Evolutionary conservation across 2,888 invertebrate genomes (phyloP).

Genomic region (Zootermopsis nevadensis): DNA sequence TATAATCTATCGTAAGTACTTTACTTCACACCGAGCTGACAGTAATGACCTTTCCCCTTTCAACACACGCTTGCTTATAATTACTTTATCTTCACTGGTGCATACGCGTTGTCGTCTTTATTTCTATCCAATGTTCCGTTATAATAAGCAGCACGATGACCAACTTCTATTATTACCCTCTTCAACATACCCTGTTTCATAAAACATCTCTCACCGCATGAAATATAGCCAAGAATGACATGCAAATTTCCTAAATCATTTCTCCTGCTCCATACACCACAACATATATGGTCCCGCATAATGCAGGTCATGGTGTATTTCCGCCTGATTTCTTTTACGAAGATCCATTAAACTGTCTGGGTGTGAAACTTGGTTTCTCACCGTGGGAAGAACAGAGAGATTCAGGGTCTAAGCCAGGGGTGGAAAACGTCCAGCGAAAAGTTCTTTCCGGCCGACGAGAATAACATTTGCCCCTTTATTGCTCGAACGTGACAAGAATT

Average conservation of each 20-base stretch:
- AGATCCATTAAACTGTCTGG: too few species aligned
- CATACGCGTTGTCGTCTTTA: background rate
- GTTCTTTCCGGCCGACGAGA: too few species aligned
- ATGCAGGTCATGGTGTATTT: background rate
- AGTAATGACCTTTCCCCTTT: background rate
- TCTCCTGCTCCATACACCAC: background rate
- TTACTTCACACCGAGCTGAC: background rate
- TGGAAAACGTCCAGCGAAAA: too few species aligned
- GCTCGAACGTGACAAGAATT: too few species aligned
- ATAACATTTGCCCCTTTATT: too few species aligned
- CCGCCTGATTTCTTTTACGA: too few species aligned
- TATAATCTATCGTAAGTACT: background rate
- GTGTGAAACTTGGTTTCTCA: too few species aligned
- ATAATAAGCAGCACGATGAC: background rate
- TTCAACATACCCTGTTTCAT: background rate
- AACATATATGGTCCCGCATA: background rate
- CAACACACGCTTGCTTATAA: background rate
- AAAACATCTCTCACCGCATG: too few species aligned
- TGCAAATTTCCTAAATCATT: background rate
- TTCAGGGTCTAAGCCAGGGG: too few species aligned
- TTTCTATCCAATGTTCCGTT: background rate
- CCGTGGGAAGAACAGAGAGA: too few species aligned
- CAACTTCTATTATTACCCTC: background rate
- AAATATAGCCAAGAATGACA: background rate
- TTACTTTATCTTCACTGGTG: background rate